phyloP scores from a whole-genome alignment of 2,888 invertebrate genomes.

The Pilophorus perplexus region DNA sequence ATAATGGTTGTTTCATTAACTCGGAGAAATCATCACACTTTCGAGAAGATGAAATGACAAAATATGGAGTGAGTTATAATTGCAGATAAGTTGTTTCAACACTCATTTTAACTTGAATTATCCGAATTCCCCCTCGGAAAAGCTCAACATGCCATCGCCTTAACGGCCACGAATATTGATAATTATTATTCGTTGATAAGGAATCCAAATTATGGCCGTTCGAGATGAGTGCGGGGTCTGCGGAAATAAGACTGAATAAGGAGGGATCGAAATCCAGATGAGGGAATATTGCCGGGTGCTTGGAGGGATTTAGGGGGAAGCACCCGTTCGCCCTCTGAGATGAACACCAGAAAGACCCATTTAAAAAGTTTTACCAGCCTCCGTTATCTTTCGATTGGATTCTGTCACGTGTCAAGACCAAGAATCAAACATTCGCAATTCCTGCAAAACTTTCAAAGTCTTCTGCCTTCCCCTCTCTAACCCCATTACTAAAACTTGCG shows the following conservation, averaged over 20 bases:
- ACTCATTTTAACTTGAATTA: conserved; percentile 39
- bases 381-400: conserved; percentile 40
- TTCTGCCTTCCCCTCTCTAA: conserved; percentile 25
- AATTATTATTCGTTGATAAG: conserved; percentile 41
- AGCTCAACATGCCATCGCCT: conserved; percentile 14
- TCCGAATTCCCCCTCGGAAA: conserved; percentile 37
- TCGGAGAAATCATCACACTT: conserved; percentile 30
- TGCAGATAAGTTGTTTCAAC: conserved; percentile 39
- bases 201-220: conserved; percentile 37
- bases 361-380: conserved; percentile 40
- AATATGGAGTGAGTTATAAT: conserved; percentile 41
- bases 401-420: conserved; percentile 41
- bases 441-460: conserved; percentile 21
- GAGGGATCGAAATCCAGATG: conserved; percentile 8
- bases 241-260: conserved; percentile 34
- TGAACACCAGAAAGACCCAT: conserved; percentile 25
- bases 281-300: neutral
- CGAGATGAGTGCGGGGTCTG: conserved; percentile 14
- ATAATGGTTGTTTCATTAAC: conserved; percentile 29
- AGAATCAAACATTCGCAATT: conserved; percentile 38
- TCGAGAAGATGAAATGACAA: conserved; percentile 41
- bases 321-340: conserved; percentile 3
- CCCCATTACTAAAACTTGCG: conserved; percentile 27
- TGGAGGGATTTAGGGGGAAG: too few relatives aligned
- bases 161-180: conserved; percentile 36